phyloP scores from a whole-genome alignment of 2,113 vertebrate genomes.

The Ciconia maguari region DNA sequence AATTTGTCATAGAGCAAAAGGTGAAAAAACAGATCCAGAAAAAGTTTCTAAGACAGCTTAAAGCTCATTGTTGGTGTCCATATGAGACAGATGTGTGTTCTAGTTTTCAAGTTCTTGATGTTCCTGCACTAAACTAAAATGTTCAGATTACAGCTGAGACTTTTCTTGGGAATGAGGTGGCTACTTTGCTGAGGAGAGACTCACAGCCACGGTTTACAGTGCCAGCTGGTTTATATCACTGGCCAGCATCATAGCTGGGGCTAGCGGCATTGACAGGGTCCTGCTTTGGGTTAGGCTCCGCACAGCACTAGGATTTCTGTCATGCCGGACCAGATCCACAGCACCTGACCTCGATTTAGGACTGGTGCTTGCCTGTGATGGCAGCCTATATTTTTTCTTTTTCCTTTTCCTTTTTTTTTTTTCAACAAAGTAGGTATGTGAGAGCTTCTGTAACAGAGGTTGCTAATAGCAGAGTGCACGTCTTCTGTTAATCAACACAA shows the following conservation, averaged over 20 bases:
- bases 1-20: not conserved
- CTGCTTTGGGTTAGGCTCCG: not conserved
- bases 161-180: not conserved
- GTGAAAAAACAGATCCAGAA: not conserved
- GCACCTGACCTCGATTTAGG: not conserved
- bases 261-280: not conserved
- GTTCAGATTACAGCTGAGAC: not conserved
- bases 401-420: not conserved
- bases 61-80: not conserved
- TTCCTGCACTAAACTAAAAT: not conserved
- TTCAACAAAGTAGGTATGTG: not conserved
- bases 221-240: not conserved
- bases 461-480: not conserved
- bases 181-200: not conserved
- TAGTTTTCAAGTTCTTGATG: not conserved
- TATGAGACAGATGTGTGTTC: not conserved
- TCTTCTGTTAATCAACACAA: not conserved
- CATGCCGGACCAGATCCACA: not conserved
- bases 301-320: not conserved
- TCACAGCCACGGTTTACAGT: not conserved
- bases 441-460: not conserved
- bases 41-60: not conserved
- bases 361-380: not conserved
- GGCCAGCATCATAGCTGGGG: rapidly evolving
- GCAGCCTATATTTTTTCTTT: not conserved